These are phyloP conservation scores for Sebastes taczanowskii DNA, from an alignment of 2,797 vertebrate species.

Conservation along the genomic window DNA sequence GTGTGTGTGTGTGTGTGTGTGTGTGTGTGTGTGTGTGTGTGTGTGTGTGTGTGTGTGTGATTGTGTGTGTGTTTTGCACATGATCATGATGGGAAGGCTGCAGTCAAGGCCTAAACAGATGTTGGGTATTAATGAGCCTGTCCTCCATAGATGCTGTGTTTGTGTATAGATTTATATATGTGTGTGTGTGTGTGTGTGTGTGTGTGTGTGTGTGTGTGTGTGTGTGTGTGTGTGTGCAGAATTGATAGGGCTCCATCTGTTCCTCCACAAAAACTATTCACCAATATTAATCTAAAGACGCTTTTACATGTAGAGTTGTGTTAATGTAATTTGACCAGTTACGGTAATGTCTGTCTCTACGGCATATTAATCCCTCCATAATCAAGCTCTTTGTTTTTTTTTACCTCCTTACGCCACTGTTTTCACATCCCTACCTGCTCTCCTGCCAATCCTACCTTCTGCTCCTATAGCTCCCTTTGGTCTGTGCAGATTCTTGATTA, in stretches of 20 bases:
- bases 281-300: slow-evolving; percentile 32
- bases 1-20: background rate
- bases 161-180: background rate
- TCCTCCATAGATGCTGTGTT: slow-evolving; percentile 30
- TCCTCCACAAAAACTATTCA: slow-evolving; percentile 55
- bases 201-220: slow-evolving; percentile 5
- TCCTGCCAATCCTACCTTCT: slow-evolving; percentile 66
- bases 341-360: slow-evolving; percentile 13
- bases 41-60: background rate
- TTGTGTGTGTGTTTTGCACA: slow-evolving; percentile 25
- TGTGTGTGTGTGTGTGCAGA: background rate
- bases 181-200: slow-evolving; percentile 2
- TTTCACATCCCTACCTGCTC: slow-evolving; percentile 55
- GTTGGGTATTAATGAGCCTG: slow-evolving; percentile 70
- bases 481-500: slow-evolving; percentile 68
- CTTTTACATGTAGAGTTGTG: slow-evolving; percentile 26
- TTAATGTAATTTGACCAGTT: slow-evolving; percentile 27
- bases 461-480: slow-evolving; percentile 70
- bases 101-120: slow-evolving; percentile 65
- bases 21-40: background rate
- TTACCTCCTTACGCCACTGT: slow-evolving; percentile 62
- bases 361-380: slow-evolving; percentile 12
- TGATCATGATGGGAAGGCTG: slow-evolving; percentile 23
- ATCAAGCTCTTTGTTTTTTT: slow-evolving; percentile 37
- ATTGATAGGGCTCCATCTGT: slow-evolving; percentile 58